Conservation (phyloP, 2,113 vertebrate genomes). For the Rousettus leschenaultii region DNA sequence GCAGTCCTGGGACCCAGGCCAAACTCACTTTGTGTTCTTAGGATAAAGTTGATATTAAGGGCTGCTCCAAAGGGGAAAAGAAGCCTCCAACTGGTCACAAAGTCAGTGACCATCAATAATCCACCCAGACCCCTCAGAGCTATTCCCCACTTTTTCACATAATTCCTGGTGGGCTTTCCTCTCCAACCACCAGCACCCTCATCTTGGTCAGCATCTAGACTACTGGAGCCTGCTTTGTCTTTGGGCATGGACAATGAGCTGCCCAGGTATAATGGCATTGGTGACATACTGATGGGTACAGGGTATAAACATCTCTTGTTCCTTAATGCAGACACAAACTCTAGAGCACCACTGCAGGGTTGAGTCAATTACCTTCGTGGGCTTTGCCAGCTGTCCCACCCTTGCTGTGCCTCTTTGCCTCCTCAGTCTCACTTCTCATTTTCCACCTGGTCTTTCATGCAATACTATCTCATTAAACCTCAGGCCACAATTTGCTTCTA, state of each 20-base stretch:
- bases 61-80: background rate
- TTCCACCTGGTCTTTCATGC: background rate
- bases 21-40: background rate
- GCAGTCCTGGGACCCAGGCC: too few species aligned
- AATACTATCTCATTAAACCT: background rate
- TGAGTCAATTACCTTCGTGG: background rate
- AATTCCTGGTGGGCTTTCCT: background rate
- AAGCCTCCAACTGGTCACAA: background rate
- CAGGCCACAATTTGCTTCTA: background rate
- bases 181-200: background rate
- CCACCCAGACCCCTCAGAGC: background rate
- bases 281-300: background rate
- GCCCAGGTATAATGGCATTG: background rate
- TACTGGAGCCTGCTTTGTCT: background rate
- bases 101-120: background rate
- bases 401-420: background rate
- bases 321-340: background rate
- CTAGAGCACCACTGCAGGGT: background rate
- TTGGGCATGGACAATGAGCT: background rate
- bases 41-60: background rate
- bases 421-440: background rate
- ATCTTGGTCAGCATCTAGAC: background rate
- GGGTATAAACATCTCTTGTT: background rate
- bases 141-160: background rate
- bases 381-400: background rate